phyloP scores from a whole-genome alignment of 2,113 vertebrate species.

The Erythrocercus mccallii region DNA sequence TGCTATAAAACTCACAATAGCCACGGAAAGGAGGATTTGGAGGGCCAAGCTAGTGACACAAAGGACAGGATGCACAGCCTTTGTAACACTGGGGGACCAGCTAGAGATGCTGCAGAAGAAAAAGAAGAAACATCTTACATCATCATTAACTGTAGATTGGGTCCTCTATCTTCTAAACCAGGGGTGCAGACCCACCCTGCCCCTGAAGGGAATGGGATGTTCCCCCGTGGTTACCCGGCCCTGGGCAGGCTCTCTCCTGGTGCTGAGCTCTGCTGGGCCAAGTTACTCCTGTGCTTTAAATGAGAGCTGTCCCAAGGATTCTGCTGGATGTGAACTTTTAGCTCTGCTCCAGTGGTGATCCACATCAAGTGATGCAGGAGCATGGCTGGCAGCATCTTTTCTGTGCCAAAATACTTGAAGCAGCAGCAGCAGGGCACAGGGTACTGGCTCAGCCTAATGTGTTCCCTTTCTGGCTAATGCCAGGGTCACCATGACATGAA shows the following conservation, averaged over 20 bases:
- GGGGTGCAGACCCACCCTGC: not conserved
- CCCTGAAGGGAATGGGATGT: fast-evolving
- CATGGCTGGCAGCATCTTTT: not conserved
- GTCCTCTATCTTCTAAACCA: not conserved
- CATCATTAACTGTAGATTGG: not conserved
- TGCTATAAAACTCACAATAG: not conserved
- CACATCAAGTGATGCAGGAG: not conserved
- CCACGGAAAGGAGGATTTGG: not conserved
- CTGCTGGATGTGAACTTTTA: not conserved
- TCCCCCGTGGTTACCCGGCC: fast-evolving
- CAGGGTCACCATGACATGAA: not conserved
- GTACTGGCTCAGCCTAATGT: not conserved
- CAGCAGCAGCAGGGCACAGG: not conserved
- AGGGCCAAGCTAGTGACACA: not conserved
- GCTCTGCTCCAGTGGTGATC: not conserved
- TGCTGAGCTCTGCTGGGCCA: not conserved
- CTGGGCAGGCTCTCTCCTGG: not conserved
- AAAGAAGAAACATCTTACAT: not conserved
- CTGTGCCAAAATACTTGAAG: not conserved
- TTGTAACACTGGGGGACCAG: not conserved
- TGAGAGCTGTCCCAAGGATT: not conserved
- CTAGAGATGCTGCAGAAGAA: not conserved
- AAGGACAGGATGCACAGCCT: not conserved
- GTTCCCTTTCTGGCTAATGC: not conserved
- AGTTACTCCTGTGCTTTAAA: not conserved